Evolutionary conservation across 2,797 vertebrate genomes (phyloP), one percentile per base, ranked within the genome.

Genomic region (Rhinogobio ventralis): DNA sequence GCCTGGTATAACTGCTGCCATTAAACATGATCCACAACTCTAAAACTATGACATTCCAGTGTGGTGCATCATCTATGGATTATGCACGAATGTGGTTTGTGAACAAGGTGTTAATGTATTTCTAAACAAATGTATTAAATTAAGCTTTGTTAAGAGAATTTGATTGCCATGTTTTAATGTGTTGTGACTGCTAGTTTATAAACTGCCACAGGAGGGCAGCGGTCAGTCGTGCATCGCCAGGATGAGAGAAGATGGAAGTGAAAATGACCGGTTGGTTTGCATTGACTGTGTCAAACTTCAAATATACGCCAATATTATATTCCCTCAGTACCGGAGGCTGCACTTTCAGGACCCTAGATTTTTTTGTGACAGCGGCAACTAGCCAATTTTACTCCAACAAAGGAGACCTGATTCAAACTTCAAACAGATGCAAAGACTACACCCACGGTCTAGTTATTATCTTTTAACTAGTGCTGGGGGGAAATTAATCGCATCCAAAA

Each of bases 181-280:
- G 55, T 39, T 62, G 10, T 66, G n/a, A 60, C 23, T 66, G 11
- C 36, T 8, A 19, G 39, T 82, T 2, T 17, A 5, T 55, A 6
- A 60, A 17, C 75, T 46, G 49, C 84, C 87, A 51, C 53, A 66
- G 15, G 89, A 82, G 82, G 84, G 84, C 89, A 86, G 82, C 86
- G 81, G 71, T 36, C 13, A 25, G 53, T 62, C 55, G 30, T 46
- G 30, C 23, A 28, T 36, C 2, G n/a, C n/a, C 2, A 45, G 30
- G 10, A 57, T 10, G 25, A 46, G 25, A 46, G 25, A n/a, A 57
- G 57, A 62, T 71, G 53, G 60, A 81, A 42, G 33, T 39, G 36
- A 81, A 81, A 42, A 9, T 36, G 1, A 55, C n/a, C 30, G 55
- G 1, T 14, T 28, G 30, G 42, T 45, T 19, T 39, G 19, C 49